phyloP scores from a whole-genome alignment of 2,113 vertebrate species.

The Origma solitaria region DNA sequence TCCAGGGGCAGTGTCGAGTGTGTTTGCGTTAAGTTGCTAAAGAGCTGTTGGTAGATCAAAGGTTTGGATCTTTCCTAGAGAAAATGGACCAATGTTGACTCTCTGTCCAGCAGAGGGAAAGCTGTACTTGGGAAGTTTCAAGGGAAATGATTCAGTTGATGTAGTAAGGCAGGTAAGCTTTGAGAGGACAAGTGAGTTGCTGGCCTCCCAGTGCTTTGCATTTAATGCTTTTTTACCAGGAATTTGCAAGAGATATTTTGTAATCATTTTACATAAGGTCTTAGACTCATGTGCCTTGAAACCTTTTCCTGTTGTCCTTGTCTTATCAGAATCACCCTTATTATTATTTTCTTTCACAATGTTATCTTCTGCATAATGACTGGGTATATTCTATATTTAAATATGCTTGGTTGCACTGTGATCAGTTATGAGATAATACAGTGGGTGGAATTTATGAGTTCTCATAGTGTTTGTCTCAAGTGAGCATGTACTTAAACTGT shows the following conservation, averaged over 20 bases:
- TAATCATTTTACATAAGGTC: neutral
- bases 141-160: neutral
- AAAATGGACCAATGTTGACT: neutral
- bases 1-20: neutral
- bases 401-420: neutral
- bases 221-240: neutral
- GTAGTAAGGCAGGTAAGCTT: neutral
- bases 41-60: neutral
- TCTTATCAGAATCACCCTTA: neutral
- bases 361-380: neutral
- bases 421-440: neutral
- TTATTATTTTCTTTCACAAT: neutral
- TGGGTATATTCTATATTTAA: neutral
- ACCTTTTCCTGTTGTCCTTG: neutral
- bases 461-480: neutral
- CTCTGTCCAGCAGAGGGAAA: neutral
- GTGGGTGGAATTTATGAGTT: neutral
- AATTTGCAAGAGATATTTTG: neutral
- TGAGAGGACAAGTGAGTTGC: neutral
- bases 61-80: neutral
- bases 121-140: neutral
- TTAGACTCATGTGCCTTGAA: neutral
- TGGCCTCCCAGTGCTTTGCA: accelerated
- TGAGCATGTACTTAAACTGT: neutral
- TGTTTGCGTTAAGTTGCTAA: neutral